Evolutionary conservation across 2,888 invertebrate genomes (phyloP).

Genomic region (Rotaria macrura): DNA sequence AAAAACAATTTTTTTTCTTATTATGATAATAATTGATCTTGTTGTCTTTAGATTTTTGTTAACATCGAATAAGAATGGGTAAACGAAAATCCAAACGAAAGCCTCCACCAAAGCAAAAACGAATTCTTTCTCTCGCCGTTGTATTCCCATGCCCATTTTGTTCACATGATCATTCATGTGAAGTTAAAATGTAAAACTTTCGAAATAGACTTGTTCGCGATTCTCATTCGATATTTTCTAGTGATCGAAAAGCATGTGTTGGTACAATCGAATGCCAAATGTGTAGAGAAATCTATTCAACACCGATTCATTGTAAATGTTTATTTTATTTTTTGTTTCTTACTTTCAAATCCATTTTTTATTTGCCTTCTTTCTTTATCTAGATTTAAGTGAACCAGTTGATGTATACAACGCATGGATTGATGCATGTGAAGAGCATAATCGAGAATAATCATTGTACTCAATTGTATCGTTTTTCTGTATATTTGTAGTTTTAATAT

Average conservation of each 20-base stretch:
- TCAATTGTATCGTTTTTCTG: no score
- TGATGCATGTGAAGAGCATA: slow-evolving; percentile 74
- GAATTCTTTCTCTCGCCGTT: slow-evolving; percentile 79
- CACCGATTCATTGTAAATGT: slow-evolving; percentile 70
- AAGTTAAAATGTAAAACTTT: slow-evolving; percentile 82
- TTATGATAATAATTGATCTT: neutral
- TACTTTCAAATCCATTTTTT: neutral
- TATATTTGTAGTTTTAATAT: no score
- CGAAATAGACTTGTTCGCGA: neutral
- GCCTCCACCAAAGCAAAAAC: slow-evolving; percentile 84
- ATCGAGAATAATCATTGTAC: neutral
- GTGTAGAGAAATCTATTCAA: slow-evolving; percentile 90
- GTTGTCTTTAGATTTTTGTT: neutral
- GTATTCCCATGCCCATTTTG: slow-evolving; percentile 98
- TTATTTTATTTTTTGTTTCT: neutral
- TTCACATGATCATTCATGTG: slow-evolving; percentile 96
- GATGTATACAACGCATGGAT: slow-evolving; percentile 99
- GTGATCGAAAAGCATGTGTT: slow-evolving; percentile 16
- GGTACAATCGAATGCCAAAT: slow-evolving; percentile 73
- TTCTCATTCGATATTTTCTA: slow-evolving; percentile 68
- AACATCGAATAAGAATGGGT: no score
- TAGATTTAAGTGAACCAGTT: slow-evolving; percentile 76
- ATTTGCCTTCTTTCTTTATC: neutral
- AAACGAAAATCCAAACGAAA: slow-evolving; percentile 90
- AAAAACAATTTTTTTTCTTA: neutral